Base-by-base conservation (phyloP, 2,888 invertebrate species). In the Fragum fragum region DNA sequence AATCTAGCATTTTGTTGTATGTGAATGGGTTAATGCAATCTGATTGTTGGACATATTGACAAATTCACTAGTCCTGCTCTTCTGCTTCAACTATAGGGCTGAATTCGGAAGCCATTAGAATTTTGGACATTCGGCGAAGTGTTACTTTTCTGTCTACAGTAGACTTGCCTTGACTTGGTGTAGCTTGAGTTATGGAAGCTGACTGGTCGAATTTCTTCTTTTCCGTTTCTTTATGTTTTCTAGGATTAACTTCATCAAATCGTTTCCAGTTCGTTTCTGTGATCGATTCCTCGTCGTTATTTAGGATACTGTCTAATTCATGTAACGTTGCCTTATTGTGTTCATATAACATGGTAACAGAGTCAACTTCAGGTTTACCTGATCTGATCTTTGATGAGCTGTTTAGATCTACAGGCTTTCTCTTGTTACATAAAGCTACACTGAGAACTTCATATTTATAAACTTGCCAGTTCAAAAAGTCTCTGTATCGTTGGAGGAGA, bases 401-500 rank as follows among this genome's bases (percentile, higher is more conserved):
- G 16, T 32, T 29, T 7, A 9, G 18, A n/a, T 63, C 63, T n/a
- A n/a, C 5, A 9, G 63, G 36, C 21, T 26, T n/a, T 36, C 23
- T 23, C 28, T 61, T 61, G 32, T 61, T 29, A 29, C 18, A 9
- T 42, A 66, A 42, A 11, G 66, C 66, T 0, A 42, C 21, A 3
- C 68, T 23, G 7, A 86, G 47, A 5, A 81, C 61, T 57, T 26
- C 6, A 18, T 83, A 55, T 63, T 90, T 92, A 84, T 87, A 92
- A 7, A 81, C 84, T 36, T 89, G 87, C 92, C 92, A 92, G 1
- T 76, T 72, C 0, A 87, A 63, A 69, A 88, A 86, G 28, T 81
- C 78, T 63, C 80, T 83, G 83, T 90, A 92, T 1, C 90, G 88
- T 0, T 82, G 78, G 11, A 90, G 63, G 11, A 92, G 79, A 16